phyloP scores from a whole-genome alignment of 2,113 vertebrate genomes.

The Baryphthengus martii region DNA sequence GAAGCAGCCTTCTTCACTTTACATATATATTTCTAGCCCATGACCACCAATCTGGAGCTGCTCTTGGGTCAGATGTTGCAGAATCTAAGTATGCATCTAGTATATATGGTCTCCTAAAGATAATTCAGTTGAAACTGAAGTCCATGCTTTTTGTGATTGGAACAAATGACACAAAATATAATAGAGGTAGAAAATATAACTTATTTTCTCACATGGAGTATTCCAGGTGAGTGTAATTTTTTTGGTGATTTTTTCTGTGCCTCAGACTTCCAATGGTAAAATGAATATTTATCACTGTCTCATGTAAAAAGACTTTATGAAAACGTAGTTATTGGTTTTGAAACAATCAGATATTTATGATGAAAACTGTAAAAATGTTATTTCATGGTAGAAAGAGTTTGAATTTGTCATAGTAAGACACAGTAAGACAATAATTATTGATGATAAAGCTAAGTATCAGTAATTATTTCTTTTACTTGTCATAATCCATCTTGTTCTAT shows the following conservation, averaged over 20 bases:
- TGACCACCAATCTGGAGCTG: neutral
- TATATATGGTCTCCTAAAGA: neutral
- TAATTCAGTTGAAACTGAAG: neutral
- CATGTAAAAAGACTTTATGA: neutral
- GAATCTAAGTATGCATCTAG: neutral
- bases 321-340: neutral
- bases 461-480: neutral
- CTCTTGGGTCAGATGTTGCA: neutral
- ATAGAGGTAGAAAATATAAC: neutral
- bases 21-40: neutral
- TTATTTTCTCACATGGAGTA: neutral
- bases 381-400: neutral
- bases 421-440: neutral
- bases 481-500: neutral
- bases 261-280: neutral
- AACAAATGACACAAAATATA: neutral
- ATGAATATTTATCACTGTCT: neutral
- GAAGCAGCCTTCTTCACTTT: neutral
- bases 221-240: neutral
- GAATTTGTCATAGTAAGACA: neutral
- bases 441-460: neutral
- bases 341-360: neutral
- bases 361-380: neutral
- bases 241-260: neutral
- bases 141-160: neutral